Evolutionary conservation across 2,797 vertebrate species (phyloP).

Genomic region (Sternotherus odoratus): DNA sequence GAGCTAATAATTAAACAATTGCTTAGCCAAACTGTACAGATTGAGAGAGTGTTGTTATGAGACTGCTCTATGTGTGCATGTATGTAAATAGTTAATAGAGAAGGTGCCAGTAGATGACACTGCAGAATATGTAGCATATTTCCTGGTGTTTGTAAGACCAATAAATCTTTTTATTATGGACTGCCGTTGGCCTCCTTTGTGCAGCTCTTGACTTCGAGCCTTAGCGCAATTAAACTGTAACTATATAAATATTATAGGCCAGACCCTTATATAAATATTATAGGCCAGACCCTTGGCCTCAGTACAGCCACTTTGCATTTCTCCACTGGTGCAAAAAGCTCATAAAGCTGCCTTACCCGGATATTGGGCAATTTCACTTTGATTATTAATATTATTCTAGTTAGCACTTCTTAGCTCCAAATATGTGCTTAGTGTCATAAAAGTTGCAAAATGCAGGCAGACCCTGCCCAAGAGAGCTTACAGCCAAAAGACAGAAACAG

Average conservation of each 20-base stretch:
- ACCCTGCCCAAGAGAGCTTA: not conserved
- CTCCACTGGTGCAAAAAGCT: not conserved
- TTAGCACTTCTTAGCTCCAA: not conserved
- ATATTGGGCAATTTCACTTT: not conserved
- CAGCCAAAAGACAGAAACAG: not conserved
- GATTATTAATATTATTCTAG: not conserved
- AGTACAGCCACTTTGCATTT: not conserved
- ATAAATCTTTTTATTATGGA: not conserved
- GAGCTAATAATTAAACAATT: not conserved
- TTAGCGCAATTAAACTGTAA: not conserved
- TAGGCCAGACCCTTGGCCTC: not conserved
- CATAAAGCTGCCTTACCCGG: not conserved
- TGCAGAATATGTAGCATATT: not conserved
- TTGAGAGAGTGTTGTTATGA: not conserved
- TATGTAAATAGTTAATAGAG: not conserved
- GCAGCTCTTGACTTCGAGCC: not conserved
- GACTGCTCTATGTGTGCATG: not conserved
- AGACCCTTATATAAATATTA: not conserved
- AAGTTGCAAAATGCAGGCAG: not conserved
- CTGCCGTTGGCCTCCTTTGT: not conserved
- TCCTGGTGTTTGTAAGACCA: not conserved
- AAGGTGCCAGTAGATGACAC: not conserved
- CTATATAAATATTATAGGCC: not conserved
- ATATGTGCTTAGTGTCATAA: not conserved
- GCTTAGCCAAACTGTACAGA: not conserved